phyloP scores from a whole-genome alignment of 2,888 invertebrate genomes.

The Craniophora ligustri region DNA sequence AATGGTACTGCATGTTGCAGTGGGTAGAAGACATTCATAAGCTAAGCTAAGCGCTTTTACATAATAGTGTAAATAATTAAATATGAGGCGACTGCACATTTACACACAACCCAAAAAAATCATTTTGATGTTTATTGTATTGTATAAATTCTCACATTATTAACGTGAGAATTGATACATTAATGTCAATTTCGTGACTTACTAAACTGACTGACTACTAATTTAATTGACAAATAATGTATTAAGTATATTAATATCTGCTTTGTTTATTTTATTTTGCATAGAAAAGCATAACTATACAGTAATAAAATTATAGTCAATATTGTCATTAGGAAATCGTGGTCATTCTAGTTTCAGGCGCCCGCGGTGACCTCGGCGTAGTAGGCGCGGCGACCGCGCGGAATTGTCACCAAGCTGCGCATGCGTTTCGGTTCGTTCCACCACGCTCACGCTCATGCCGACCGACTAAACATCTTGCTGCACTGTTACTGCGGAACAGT shows the following conservation, averaged over 20 bases:
- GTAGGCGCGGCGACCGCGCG: conserved; percentile 74
- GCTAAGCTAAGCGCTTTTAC: conserved; percentile 4
- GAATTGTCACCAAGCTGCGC: conserved; percentile 76
- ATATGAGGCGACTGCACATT: too few species aligned
- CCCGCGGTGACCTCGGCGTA: conserved; percentile 72
- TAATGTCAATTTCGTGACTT: too few species aligned
- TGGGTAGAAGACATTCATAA: background rate
- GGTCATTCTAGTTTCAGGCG: conserved; percentile 63
- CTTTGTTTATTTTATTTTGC: too few species aligned
- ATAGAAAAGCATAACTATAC: too few species aligned
- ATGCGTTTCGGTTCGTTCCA: conserved; percentile 81
- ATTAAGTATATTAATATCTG: too few species aligned
- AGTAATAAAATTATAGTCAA: too few species aligned
- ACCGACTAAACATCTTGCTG: conserved; percentile 52
- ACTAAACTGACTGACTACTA: too few species aligned
- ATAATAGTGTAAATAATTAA: conserved; percentile 10
- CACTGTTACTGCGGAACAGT: conserved; percentile 48
- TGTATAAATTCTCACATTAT: too few species aligned
- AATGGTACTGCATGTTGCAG: background rate
- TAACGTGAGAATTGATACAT: too few species aligned
- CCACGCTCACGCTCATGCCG: conserved; percentile 68
- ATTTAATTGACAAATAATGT: too few species aligned
- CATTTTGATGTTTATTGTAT: too few species aligned
- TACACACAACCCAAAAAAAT: too few species aligned
- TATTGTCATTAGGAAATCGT: conserved; percentile 23